Percentiles rank a stretch among this genome's conserved stretches.
Conservation (phyloP, 2,888 invertebrate species). For the Homarus gammarus region DNA sequence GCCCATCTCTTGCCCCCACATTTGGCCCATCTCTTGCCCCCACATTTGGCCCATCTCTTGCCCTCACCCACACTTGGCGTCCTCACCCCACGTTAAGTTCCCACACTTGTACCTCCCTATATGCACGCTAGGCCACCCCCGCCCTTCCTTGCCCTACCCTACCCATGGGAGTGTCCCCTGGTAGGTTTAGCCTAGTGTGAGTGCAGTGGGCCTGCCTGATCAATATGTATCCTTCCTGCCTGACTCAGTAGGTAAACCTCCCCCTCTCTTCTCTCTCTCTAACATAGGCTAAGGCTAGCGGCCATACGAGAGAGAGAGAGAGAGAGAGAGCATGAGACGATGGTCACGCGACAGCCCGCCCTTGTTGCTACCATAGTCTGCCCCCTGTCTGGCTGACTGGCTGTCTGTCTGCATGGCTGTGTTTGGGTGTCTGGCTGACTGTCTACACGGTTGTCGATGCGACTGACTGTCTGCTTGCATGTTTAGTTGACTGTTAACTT, state of each 20-base stretch:
- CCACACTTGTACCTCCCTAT: not conserved
- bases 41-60: not conserved
- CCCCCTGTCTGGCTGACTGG: not conserved
- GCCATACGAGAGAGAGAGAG: not conserved
- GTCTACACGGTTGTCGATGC: too few species aligned
- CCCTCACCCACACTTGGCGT: not conserved
- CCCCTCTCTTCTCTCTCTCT: not conserved
- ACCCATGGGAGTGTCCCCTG: too few species aligned
- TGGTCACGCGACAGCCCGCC: not conserved
- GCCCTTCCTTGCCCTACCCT: not conserved
- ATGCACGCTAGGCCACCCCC: too few species aligned
- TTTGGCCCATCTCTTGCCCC: not conserved
- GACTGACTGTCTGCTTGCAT: too few species aligned
- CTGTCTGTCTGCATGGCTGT: too few species aligned
- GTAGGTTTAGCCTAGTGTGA: too few species aligned
- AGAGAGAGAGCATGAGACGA: not conserved
- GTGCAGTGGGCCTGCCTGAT: too few species aligned
- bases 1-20: not conserved
- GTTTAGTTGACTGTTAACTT: too few species aligned
- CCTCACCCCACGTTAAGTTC: not conserved
- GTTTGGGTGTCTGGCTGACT: too few species aligned
- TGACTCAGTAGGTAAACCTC: not conserved
- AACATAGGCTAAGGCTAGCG: not conserved
- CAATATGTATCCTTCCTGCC: not conserved
- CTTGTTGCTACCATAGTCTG: not conserved